phyloP scores from a whole-genome alignment of 2,113 vertebrate genomes.

The zebrafish (Danio rerio) region GRCz12tu NC_133185.1:44824501-44825000 shows the following conservation, averaged over 20 bases:
- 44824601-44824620: neutral
- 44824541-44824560: neutral
- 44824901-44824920: slow-evolving; percentile 19
- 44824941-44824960: slow-evolving; percentile 20
- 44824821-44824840: slow-evolving; percentile 79
- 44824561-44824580: neutral
- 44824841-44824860: slow-evolving; percentile 78
- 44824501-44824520: neutral
- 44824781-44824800: slow-evolving; percentile 70
- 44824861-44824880: slow-evolving; percentile 58
- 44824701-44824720: neutral
- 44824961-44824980: slow-evolving; percentile 19
- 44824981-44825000: slow-evolving; percentile 38
- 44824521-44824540: neutral
- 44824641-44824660: slow-evolving; percentile 16
- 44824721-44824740: slow-evolving; percentile 68
- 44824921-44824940: slow-evolving; percentile 21
- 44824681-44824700: neutral
- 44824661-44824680: slow-evolving; percentile 45
- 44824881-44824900: slow-evolving; percentile 32
- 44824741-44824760: slow-evolving; percentile 78
- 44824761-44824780: slow-evolving; percentile 77
- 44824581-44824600: neutral
- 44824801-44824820: slow-evolving; percentile 83
- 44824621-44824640: slow-evolving; percentile 17